Evolutionary conservation across 1,140 invertebrate genomes (phyloP), one percentile per base, ranked within the genome.

Genomic region (Solen grandis): DNA sequence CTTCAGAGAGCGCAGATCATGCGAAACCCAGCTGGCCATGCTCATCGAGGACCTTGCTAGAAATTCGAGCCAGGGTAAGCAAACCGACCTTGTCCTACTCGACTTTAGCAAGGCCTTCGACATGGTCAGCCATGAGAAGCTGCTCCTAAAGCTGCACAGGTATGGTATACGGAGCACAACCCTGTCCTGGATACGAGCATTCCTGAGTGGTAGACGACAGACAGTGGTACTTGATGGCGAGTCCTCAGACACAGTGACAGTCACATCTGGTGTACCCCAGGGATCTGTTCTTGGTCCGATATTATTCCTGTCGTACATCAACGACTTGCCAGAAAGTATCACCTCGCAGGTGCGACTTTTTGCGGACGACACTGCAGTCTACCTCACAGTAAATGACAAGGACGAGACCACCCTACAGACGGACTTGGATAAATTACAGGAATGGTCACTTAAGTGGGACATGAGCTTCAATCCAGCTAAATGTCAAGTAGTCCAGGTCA

Each of bases 91-190:
- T 5, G 29, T 81, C 10, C 50, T 60, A 13, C 52, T 81, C 29
- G 78, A 84, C 35, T 81, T 75, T 36, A n/a, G n/a, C 0, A 81
- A 84, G 62, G 82, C 82, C 10, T 84, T 84, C 52, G 82, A 84
- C 25, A 68, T 25, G 27, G 82, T 81, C n/a, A 52, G 54, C n/a
- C 82, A 81, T 73, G 41, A 72, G 27, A 54, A 52, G 38, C 52
- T 84, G 8, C 59, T 84, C 5, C 22, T 33, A 10, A 84, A 84
- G 57, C 62, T 84, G 22, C 54, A 65, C 35, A 16, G 16, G 5
- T 50, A 60, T 50, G 82, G 77, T 27, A 36, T 75, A 5, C 3
- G 27, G 1, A 41, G 60, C 19, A 19, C 57, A 0, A 68, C 73
- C 2, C 60, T 75, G 1, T 4, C 10, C 5, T 84, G 78, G 82